Base-by-base conservation (phyloP, 2,888 invertebrate genomes). In the Galeruca laticollis region DNA sequence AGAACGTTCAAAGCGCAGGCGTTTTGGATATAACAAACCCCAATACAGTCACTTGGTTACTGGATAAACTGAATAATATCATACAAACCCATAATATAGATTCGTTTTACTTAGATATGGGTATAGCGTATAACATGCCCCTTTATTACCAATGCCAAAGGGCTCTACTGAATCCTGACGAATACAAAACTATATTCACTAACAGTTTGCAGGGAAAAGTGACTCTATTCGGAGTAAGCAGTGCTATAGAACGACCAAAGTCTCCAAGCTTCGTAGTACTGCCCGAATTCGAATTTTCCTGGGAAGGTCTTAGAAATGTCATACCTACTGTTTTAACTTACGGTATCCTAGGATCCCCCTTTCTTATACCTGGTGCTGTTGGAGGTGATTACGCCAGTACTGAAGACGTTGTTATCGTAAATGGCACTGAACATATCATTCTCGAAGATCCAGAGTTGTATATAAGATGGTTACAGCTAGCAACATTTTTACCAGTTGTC, bases 331-430 rank as follows among this genome's bases (percentile, higher is more conserved):
- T 96, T 68, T 85, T 97, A 21, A 94, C 93, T 0, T 93, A 97
- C 76, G 97, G 97, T 0, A 90, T 97, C 21, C 91, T 95, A 60
- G 98, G 98, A 0, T 98, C 94, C 85, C 97, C 97, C 0, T 97
- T 97, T 79, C 89, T 97, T 52, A 91, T 98, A 87, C 96, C 97
- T 0, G 97, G 98, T 0, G 94, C 97, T 4, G 95, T 98, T 0
- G 98, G 98, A 0, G 98, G 97, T 0, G 96, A 96, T 78, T 93
- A 92, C 51, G 89, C 91, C 60, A 87, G 91, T 73, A 89, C 91
- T 2, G 74, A 77, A 13, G 88, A 79, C 79, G 89, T 68, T 83
- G 88, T 86, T 80, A 11, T 73, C 81, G 60, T 86, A 85, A 83
- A 73, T 87, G 80, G 83, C 87, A 73, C 87, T 87, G 60, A 88